Percentiles rank a stretch among this genome's conserved stretches.
These are phyloP conservation scores for Tautogolabrus adspersus DNA, from an alignment of 2,113 vertebrate genomes.

Conservation along the genomic window DNA sequence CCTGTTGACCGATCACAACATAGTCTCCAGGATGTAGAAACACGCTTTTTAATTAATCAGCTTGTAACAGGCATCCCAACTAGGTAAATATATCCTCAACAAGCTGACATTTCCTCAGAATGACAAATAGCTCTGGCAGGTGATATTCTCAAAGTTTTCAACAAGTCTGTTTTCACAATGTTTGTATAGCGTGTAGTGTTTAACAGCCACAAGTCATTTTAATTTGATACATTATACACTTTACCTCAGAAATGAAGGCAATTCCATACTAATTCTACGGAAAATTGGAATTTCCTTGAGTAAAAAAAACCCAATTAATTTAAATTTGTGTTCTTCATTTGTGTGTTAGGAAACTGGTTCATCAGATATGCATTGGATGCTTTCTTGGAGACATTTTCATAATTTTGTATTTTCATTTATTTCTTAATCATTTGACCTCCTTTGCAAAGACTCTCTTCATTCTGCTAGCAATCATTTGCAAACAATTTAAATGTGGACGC, in stretches of 20 bases:
- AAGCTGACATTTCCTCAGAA: conserved; percentile 37
- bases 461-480: background rate
- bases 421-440: too few relatives aligned
- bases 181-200: conserved; percentile 41
- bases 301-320: background rate
- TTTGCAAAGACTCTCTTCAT: background rate
- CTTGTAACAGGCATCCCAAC: conserved; percentile 57
- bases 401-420: too few relatives aligned
- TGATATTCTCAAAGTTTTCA: conserved; percentile 55
- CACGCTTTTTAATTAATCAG: conserved; percentile 77
- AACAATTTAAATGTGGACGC: too few relatives aligned
- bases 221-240: background rate
- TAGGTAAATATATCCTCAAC: conserved; percentile 58
- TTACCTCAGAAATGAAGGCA: background rate
- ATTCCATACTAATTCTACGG: background rate
- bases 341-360: background rate
- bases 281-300: background rate
- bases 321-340: background rate
- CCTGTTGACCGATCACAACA: conserved; percentile 79
- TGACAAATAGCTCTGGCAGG: conserved; percentile 19
- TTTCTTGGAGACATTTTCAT: background rate
- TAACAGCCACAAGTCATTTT: background rate
- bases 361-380: background rate
- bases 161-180: conserved; percentile 31
- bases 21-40: conserved; percentile 67